Evolutionary conservation across 2,888 invertebrate genomes (phyloP).

Genomic region (Amphipoea oculea): DNA sequence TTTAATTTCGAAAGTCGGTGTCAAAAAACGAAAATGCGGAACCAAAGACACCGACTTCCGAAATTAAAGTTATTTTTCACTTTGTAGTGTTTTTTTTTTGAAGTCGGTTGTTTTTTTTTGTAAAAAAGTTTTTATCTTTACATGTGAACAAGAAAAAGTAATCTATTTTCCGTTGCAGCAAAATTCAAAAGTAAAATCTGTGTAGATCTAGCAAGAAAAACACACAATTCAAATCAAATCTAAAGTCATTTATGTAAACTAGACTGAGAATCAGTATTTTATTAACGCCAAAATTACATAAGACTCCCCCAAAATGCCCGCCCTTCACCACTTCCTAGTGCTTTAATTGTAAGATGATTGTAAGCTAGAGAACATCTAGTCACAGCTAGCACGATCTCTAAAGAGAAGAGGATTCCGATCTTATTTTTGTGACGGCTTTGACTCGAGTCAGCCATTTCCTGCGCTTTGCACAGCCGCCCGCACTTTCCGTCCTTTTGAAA

Average conservation of each 20-base stretch:
- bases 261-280: too few relatives aligned
- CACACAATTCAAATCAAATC: not conserved
- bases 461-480: constrained; percentile 58
- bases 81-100: too few relatives aligned
- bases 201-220: not conserved
- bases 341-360: not conserved
- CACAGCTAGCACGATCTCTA: not conserved
- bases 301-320: not conserved
- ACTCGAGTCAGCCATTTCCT: constrained; percentile 59
- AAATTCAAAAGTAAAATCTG: not conserved
- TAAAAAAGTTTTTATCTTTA: too few relatives aligned
- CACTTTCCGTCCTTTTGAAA: constrained; percentile 53
- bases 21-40: too few relatives aligned
- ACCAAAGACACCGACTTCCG: too few relatives aligned
- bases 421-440: constrained; percentile 46
- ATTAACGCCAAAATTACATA: not conserved
- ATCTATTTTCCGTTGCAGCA: not conserved
- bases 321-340: not conserved
- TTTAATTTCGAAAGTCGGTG: too few relatives aligned
- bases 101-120: too few relatives aligned
- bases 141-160: not conserved
- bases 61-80: too few relatives aligned
- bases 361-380: not conserved
- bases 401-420: constrained; percentile 39
- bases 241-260: too few relatives aligned